A percentile compares a stretch with the other conserved stretches of the same genome.
These are phyloP conservation scores for Spodoptera frugiperda DNA, from an alignment of 1,140 invertebrate genomes.

Conservation along the genomic window DNA sequence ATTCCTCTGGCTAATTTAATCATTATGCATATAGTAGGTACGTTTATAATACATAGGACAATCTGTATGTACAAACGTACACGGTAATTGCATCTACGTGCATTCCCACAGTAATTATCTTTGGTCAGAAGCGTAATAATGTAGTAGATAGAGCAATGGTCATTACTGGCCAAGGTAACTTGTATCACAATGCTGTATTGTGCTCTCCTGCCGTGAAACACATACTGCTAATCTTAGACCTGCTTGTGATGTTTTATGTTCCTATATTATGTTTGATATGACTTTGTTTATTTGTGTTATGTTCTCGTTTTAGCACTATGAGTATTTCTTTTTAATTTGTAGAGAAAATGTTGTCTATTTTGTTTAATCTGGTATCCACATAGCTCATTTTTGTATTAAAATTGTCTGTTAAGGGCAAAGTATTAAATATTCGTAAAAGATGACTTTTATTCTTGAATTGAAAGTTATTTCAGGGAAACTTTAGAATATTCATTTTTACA, in stretches of 20 bases:
- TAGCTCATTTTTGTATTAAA: no score
- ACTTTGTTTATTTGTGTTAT: no score
- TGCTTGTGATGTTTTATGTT: background rate
- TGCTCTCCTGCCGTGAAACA: constrained; percentile 12
- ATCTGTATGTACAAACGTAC: constrained; percentile 43
- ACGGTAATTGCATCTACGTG: constrained; percentile 68
- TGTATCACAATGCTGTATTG: constrained; percentile 10
- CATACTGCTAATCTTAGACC: constrained; percentile 4
- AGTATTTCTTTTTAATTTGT: no score
- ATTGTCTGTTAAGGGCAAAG: no score
- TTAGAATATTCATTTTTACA: no score
- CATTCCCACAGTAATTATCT: constrained; percentile 72
- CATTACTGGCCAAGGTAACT: constrained; percentile 57
- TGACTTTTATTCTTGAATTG: no score
- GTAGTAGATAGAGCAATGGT: constrained; percentile 53
- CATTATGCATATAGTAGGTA: constrained; percentile 25
- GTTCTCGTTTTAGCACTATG: no score
- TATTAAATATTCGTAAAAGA: no score
- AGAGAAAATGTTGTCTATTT: no score
- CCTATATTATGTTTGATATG: background rate
- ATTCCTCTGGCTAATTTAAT: constrained; percentile 32
- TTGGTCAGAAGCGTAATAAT: constrained; percentile 68
- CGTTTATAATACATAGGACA: constrained; percentile 51
- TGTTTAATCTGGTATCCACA: no score
- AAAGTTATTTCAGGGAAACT: no score